A percentile compares a stretch with the other conserved stretches of the same genome.
Evolutionary conservation across 2,113 vertebrate genomes (phyloP).

Genomic region (Zosterops borbonicus): DNA sequence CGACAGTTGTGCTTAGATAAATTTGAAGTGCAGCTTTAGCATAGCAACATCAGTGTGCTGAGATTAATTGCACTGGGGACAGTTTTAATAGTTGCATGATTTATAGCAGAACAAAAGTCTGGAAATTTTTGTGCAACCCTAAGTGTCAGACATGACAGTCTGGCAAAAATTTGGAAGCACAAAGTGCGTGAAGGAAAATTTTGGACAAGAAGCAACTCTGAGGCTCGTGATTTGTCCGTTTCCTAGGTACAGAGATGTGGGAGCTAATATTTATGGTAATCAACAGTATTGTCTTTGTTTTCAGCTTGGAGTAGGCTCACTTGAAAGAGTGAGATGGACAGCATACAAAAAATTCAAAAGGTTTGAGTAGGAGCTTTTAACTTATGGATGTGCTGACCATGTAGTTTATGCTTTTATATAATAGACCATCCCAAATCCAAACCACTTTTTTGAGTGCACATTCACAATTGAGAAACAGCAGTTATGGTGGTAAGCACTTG

Average conservation of each 20-base stretch:
- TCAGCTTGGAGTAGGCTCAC: background rate
- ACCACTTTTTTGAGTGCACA: background rate
- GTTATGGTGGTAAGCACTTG: background rate
- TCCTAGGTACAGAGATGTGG: background rate
- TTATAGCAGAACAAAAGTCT: background rate
- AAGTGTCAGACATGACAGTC: accelerated
- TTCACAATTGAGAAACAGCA: background rate
- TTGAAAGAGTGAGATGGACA: background rate
- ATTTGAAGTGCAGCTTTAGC: background rate
- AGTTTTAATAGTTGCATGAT: background rate
- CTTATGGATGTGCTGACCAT: background rate
- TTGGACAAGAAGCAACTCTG: accelerated
- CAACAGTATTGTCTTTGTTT: background rate
- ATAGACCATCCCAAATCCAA: background rate
- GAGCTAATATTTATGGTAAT: background rate
- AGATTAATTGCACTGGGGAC: background rate
- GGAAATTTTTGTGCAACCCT: accelerated
- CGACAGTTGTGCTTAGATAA: background rate
- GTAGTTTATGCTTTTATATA: background rate
- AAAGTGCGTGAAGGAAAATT: background rate
- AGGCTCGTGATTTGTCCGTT: accelerated
- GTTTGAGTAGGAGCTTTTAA: background rate
- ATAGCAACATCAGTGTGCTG: background rate
- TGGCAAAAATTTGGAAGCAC: background rate
- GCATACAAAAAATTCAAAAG: background rate